phyloP scores from a whole-genome alignment of 1,140 invertebrate genomes.

The Danaus plexippus region DNA sequence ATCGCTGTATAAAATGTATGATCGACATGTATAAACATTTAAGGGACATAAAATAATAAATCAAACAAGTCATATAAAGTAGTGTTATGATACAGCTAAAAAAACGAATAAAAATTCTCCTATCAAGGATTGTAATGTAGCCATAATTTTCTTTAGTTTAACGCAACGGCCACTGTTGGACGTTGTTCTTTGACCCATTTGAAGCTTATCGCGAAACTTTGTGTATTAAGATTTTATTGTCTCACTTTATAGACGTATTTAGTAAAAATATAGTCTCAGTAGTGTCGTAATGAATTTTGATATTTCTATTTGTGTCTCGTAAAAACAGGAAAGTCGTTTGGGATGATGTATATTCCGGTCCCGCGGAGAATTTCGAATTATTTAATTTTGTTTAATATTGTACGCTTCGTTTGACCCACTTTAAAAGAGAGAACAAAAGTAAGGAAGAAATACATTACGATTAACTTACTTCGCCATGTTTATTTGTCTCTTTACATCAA shows the following conservation, averaged over 20 bases:
- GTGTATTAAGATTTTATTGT: conserved; percentile 43
- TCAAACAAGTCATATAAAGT: conserved; percentile 21
- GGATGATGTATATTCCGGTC: conserved; percentile 10
- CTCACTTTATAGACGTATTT: conserved; percentile 37
- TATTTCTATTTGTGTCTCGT: conserved; percentile 15
- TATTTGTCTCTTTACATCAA: too few relatives aligned
- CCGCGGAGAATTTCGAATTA: conserved; percentile 8
- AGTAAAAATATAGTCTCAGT: conserved; percentile 37
- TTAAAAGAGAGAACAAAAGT: too few relatives aligned
- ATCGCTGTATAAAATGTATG: too few relatives aligned
- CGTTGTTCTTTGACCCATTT: conserved; percentile 31
- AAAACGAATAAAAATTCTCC: conserved; percentile 29
- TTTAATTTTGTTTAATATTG: conserved; percentile 11
- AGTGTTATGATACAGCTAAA: conserved; percentile 11
- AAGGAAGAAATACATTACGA: too few relatives aligned
- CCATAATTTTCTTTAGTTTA: conserved; percentile 31
- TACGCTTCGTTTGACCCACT: not conserved
- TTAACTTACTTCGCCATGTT: too few relatives aligned
- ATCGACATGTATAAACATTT: too few relatives aligned
- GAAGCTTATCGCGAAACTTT: conserved; percentile 38
- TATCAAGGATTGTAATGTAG: conserved; percentile 31
- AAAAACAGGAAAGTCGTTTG: conserved; percentile 13
- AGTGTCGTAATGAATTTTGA: conserved; percentile 14
- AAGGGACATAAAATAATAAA: not conserved
- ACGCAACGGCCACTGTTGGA: conserved; percentile 31